phyloP scores from a whole-genome alignment of 2,113 vertebrate genomes.

The Rissa tridactyla region DNA sequence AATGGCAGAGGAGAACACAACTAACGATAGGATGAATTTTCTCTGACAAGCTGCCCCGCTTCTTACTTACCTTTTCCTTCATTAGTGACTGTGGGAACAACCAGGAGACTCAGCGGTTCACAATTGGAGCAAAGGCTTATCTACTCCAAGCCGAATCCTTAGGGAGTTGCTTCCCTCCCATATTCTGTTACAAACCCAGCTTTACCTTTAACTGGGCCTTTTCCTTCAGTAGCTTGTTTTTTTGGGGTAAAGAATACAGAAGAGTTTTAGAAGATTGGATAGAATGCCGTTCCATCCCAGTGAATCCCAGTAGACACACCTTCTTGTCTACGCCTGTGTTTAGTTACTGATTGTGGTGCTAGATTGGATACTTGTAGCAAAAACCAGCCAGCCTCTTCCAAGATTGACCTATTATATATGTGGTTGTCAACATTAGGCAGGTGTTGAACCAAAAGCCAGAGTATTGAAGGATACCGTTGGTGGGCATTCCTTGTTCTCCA shows the following conservation, averaged over 20 bases:
- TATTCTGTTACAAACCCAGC: not conserved
- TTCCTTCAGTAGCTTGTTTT: not conserved
- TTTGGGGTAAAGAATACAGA: not conserved
- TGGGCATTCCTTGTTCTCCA: not conserved
- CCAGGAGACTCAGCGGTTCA: not conserved
- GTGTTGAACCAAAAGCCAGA: not conserved
- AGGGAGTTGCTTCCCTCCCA: not conserved
- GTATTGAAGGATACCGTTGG: not conserved
- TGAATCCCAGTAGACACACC: not conserved
- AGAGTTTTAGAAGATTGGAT: not conserved
- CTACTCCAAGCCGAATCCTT: not conserved
- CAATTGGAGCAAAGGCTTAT: not conserved
- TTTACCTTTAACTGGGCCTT: not conserved
- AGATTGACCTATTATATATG: not conserved
- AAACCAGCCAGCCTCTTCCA: not conserved
- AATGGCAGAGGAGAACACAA: not conserved
- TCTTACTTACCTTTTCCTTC: not conserved
- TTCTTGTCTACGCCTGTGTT: not conserved
- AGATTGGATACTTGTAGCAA: not conserved
- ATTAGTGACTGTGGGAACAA: not conserved
- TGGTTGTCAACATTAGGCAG: not conserved
- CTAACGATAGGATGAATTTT: not conserved
- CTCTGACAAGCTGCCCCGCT: not conserved
- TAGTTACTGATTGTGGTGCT: not conserved
- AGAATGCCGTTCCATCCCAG: not conserved